Percentiles rank a stretch among this genome's conserved stretches.
Evolutionary conservation across 2,888 invertebrate species (phyloP).

Genomic region (Parnassius glacialis): DNA sequence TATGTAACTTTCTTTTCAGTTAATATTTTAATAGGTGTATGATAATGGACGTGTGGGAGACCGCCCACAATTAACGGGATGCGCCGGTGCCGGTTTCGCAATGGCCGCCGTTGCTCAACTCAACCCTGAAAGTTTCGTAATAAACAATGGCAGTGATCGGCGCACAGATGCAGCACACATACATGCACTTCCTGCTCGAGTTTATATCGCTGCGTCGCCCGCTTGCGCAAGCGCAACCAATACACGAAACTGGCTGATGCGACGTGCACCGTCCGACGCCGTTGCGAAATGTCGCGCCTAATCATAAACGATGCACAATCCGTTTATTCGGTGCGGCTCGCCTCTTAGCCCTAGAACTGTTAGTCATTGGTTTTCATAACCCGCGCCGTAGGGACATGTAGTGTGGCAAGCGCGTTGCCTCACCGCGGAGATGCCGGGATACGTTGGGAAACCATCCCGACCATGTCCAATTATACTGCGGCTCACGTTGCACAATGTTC

Average conservation of each 20-base stretch:
- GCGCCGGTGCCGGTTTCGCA: slow-evolving; percentile 68
- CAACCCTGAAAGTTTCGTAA: slow-evolving; percentile 79
- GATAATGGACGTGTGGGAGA: slow-evolving; percentile 51
- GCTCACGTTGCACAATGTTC: slow-evolving; percentile 53
- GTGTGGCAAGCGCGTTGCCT: slow-evolving; percentile 74
- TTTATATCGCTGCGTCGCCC: slow-evolving; percentile 62
- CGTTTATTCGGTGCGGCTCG: slow-evolving; percentile 49
- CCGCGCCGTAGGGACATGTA: slow-evolving; percentile 75
- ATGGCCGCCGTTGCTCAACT: slow-evolving; percentile 70
- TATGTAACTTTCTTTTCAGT: slow-evolving; percentile 11
- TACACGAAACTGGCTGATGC: slow-evolving; percentile 57
- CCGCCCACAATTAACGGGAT: slow-evolving; percentile 74
- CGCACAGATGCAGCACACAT: slow-evolving; percentile 76
- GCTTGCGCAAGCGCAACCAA: slow-evolving; percentile 68
- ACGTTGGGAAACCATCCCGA: slow-evolving; percentile 79
- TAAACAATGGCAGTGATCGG: slow-evolving; percentile 66
- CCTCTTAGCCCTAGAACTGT: slow-evolving; percentile 51
- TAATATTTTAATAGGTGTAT: slow-evolving; percentile 12
- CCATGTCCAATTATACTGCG: slow-evolving; percentile 73
- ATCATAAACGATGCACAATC: slow-evolving; percentile 55
- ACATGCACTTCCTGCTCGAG: slow-evolving; percentile 78
- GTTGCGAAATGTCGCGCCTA: slow-evolving; percentile 60
- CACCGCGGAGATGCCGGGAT: slow-evolving; percentile 70
- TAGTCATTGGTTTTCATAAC: slow-evolving; percentile 78
- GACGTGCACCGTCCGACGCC: slow-evolving; percentile 53